Conservation (phyloP, 2,113 vertebrate species). For the Nibea albiflora region DNA sequence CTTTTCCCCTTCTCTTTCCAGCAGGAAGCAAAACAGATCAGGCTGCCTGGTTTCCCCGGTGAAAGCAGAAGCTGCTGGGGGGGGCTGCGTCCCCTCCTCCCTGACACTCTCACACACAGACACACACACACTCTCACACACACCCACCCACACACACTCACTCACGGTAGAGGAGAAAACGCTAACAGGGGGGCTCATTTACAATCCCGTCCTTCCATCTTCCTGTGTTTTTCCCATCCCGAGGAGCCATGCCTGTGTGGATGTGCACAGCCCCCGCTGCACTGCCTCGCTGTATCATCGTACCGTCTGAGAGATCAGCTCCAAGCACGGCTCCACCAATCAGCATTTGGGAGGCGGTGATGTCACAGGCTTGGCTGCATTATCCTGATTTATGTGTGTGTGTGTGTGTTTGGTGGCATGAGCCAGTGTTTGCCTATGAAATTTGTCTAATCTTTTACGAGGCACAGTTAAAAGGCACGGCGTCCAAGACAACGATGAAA, state of each 20-base stretch:
- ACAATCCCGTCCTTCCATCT: slow-evolving; percentile 68
- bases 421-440: slow-evolving; percentile 21
- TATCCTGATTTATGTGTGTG: slow-evolving; percentile 70
- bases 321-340: slow-evolving; percentile 78
- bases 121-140: slow-evolving; percentile 5
- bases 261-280: slow-evolving; percentile 78
- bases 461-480: slow-evolving; percentile 36
- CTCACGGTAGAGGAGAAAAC: slow-evolving; percentile 42
- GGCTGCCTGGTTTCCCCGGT: slow-evolving; percentile 71
- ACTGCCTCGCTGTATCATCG: slow-evolving; percentile 85
- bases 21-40: slow-evolving; percentile 80
- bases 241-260: slow-evolving; percentile 77
- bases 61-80: slow-evolving; percentile 71
- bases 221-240: slow-evolving; percentile 74
- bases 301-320: slow-evolving; percentile 70
- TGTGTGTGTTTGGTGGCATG: slow-evolving; percentile 13
- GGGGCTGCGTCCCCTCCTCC: slow-evolving; percentile 75
- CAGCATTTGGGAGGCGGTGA: slow-evolving; percentile 78
- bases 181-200: slow-evolving; percentile 68
- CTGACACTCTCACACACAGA: slow-evolving; percentile 59
- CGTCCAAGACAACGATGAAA: neutral
- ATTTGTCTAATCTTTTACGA: slow-evolving; percentile 60
- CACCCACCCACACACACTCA: slow-evolving; percentile 18
- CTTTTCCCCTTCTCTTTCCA: slow-evolving; percentile 61
- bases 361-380: slow-evolving; percentile 86